Percentiles rank a stretch among this genome's conserved stretches.
Evolutionary conservation across 1,140 invertebrate genomes (phyloP).

Genomic region (Anthonomus grandis): DNA sequence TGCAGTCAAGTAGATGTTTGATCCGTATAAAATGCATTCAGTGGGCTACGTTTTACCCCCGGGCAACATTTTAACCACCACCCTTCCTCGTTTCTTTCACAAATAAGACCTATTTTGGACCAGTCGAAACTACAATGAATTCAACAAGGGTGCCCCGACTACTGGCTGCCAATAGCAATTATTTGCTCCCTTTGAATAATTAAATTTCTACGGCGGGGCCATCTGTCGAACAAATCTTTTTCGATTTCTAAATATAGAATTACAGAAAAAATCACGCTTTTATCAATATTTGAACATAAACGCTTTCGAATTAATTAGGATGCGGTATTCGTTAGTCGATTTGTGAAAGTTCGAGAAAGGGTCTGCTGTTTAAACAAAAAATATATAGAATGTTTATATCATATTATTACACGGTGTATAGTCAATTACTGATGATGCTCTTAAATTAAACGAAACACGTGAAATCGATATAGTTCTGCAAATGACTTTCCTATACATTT

Average conservation of each 20-base stretch:
- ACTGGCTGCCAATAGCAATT: conserved; percentile 43
- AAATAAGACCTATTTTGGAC: conserved; percentile 33
- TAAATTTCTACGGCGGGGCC: conserved; percentile 45
- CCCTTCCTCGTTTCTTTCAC: conserved; percentile 4
- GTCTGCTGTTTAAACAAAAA: conserved; percentile 19
- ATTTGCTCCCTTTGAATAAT: conserved; percentile 50
- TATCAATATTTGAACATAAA: conserved; percentile 24
- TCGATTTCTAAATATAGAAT: conserved; percentile 31
- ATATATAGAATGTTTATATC: conserved; percentile 18
- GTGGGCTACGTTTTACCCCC: conserved; percentile 24
- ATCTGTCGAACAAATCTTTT: conserved; percentile 44
- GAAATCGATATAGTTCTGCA: background rate
- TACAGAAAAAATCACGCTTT: conserved; percentile 31
- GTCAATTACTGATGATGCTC: conserved; percentile 15
- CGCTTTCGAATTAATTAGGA: conserved; percentile 11
- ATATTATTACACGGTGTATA: conserved; percentile 15
- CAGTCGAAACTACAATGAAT: conserved; percentile 22
- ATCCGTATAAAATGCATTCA: conserved; percentile 32
- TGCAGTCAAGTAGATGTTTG: conserved; percentile 43
- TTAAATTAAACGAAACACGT: background rate
- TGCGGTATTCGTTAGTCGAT: background rate
- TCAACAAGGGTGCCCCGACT: conserved; percentile 31
- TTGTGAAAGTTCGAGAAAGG: background rate
- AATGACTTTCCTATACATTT: no score
- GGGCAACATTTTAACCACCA: background rate